Evolutionary conservation across 2,113 vertebrate genomes (phyloP).

Genomic region (Pollachius pollachius): DNA sequence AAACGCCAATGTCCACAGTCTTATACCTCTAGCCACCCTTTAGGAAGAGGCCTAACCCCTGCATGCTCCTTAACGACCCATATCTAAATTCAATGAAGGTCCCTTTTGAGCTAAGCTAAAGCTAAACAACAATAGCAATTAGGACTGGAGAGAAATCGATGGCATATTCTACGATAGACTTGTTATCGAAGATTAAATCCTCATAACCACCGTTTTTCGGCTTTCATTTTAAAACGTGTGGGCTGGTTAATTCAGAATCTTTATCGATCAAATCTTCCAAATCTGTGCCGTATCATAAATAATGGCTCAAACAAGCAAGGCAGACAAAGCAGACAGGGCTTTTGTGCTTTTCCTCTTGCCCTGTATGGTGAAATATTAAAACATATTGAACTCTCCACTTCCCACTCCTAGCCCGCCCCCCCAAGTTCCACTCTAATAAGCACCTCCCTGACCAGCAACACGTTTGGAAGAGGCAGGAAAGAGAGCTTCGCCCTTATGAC

Average conservation of each 20-base stretch:
- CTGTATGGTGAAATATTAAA: not conserved
- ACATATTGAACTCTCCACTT: not conserved
- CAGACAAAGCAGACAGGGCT: not conserved
- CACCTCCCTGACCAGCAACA: conserved; percentile 75
- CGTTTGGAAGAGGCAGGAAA: conserved; percentile 60
- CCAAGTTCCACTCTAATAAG: conserved; percentile 74
- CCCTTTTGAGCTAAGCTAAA: too few species aligned
- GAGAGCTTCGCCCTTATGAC: conserved; percentile 49
- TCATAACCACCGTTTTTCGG: too few species aligned
- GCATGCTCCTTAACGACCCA: too few species aligned
- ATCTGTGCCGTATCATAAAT: not conserved
- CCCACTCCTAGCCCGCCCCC: conserved; percentile 26
- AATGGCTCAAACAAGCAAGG: not conserved
- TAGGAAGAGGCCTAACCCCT: too few species aligned
- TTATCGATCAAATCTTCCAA: not conserved
- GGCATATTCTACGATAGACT: too few species aligned
- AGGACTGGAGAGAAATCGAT: too few species aligned
- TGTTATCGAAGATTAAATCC: too few species aligned
- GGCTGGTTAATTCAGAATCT: not conserved
- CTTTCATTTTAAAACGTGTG: too few species aligned
- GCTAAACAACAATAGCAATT: too few species aligned
- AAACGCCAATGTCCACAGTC: too few species aligned
- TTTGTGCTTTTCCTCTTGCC: not conserved
- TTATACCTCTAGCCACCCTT: too few species aligned
- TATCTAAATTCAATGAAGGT: too few species aligned